Evolutionary conservation across 2,113 vertebrate species (phyloP).

Genomic region (Bagarius yarrelli): DNA sequence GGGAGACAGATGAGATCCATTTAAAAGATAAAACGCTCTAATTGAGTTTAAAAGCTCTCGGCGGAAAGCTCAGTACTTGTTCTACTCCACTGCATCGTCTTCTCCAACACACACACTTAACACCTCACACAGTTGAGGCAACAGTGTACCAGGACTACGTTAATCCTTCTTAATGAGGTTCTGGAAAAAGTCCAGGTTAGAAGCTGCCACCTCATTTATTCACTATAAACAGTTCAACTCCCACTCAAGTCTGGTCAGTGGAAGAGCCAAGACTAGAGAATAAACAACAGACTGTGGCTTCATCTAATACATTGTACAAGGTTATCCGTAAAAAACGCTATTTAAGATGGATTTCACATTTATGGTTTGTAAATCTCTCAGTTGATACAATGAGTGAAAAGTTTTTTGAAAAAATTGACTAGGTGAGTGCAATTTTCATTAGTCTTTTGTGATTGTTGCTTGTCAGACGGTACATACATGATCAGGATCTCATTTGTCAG

Average conservation of each 20-base stretch:
- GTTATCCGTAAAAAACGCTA: not conserved
- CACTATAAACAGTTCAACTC: conserved; percentile 17
- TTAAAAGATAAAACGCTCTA: not conserved
- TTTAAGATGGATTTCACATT: not conserved
- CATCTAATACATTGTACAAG: not conserved
- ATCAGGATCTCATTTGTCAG: no score
- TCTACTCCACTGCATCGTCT: conserved; percentile 17
- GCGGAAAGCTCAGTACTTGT: not conserved
- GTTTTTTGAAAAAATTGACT: no score
- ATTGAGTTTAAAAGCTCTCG: not conserved
- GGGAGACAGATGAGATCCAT: not conserved
- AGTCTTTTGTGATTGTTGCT: no score
- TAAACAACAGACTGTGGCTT: conserved; percentile 11
- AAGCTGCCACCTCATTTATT: conserved; percentile 12
- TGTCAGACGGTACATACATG: no score
- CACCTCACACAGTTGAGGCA: conserved; percentile 41
- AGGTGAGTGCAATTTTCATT: no score
- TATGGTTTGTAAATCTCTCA: not conserved
- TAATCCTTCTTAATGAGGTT: conserved; percentile 29
- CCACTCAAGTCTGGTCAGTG: conserved; percentile 6
- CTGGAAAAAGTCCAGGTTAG: conserved; percentile 16
- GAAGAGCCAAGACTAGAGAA: not conserved
- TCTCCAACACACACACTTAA: conserved; percentile 34
- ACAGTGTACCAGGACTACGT: not conserved
- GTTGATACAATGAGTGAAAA: not conserved